These are phyloP conservation scores for Choristoneura fumiferana DNA, from an alignment of 1,140 invertebrate genomes.

Conservation along the genomic window DNA sequence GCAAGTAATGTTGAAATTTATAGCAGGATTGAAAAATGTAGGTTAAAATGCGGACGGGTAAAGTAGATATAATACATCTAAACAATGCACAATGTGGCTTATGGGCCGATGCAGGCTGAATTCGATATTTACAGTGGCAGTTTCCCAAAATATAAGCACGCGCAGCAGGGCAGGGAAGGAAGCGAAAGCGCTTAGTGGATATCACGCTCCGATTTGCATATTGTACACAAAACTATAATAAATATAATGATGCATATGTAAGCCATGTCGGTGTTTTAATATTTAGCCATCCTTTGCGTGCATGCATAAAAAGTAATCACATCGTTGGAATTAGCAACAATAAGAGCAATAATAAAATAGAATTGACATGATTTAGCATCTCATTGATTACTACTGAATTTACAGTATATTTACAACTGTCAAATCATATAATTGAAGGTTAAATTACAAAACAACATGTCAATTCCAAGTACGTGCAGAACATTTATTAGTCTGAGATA, in stretches of 20 bases:
- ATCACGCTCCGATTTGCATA: slow-evolving; percentile 71
- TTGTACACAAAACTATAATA: slow-evolving; percentile 65
- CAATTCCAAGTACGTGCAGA: slow-evolving; percentile 39
- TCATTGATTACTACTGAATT: neutral
- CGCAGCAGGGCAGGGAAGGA: neutral
- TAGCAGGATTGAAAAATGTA: slow-evolving; percentile 49
- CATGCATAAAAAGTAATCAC: no score
- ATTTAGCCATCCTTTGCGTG: no score
- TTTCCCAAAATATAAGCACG: slow-evolving; percentile 5
- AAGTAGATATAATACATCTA: neutral
- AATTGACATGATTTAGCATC: no score
- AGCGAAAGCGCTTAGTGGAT: slow-evolving; percentile 31
- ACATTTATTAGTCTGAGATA: slow-evolving; percentile 25
- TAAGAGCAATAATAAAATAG: no score
- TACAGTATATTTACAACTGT: neutral
- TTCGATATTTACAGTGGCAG: neutral
- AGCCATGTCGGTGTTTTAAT: no score
- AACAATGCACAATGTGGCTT: neutral
- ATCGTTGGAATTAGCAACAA: no score
- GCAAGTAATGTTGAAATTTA: slow-evolving; percentile 32
- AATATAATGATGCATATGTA: slow-evolving; percentile 51
- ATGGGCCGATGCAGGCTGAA: neutral
- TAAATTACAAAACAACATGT: slow-evolving; percentile 32
- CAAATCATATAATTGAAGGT: slow-evolving; percentile 26
- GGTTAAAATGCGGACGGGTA: slow-evolving; percentile 35